Percentiles rank a stretch among this genome's conserved stretches.
phyloP scores from a whole-genome alignment of 2,888 invertebrate species.

The Acanthosepion esculentum region DNA sequence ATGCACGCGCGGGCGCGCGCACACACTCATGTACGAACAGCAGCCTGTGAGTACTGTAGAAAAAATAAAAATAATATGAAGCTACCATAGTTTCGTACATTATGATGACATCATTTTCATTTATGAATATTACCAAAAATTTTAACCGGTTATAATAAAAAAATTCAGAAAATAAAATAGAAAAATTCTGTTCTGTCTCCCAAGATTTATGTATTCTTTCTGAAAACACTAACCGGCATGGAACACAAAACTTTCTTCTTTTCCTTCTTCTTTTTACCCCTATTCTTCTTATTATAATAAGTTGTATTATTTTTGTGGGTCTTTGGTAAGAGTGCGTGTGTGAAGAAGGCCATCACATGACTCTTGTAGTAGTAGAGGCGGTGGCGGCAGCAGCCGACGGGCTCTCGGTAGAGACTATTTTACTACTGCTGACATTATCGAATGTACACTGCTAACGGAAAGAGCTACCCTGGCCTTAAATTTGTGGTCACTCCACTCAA shows the following conservation, averaged over 20 bases:
- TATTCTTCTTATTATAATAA: background rate
- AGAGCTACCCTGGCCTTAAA: conserved; percentile 15
- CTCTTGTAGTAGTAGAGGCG: background rate
- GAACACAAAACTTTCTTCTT: background rate
- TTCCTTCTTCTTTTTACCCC: background rate
- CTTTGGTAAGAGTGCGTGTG: background rate
- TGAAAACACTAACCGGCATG: background rate
- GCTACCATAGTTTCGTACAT: background rate
- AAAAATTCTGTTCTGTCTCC: background rate
- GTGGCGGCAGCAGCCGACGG: background rate
- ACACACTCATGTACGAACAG: background rate
- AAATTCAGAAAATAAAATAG: background rate
- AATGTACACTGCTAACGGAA: background rate
- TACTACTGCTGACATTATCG: conserved; percentile 1
- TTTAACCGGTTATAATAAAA: background rate
- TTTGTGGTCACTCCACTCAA: conserved; percentile 33
- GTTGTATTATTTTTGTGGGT: background rate
- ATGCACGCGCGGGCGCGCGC: background rate
- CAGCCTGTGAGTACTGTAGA: background rate
- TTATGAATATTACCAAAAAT: background rate
- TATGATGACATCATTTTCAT: background rate
- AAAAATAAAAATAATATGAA: background rate
- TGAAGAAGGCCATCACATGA: background rate
- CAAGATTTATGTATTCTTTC: no score
- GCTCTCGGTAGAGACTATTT: background rate